Base-by-base conservation (phyloP, 2,113 vertebrate species). In the Thryonomys swinderianus region DNA sequence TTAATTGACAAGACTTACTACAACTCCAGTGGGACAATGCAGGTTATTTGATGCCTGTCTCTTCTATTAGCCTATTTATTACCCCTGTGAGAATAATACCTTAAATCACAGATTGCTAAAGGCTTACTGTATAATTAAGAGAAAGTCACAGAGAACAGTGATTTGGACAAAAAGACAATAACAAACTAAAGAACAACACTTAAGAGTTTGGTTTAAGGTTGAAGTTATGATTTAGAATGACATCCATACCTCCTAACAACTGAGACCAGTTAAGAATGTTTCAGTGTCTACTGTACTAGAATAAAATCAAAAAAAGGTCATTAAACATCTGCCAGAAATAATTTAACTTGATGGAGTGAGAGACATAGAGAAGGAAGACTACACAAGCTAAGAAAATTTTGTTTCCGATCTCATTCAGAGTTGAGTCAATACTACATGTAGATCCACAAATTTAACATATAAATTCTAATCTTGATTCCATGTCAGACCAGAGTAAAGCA, bases 391-490 rank as follows among this genome's bases (percentile, higher is more conserved):
- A 76, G 32, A n/a, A 32, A 23, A 40, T 21, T 48, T 85, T 25
- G 2, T 30, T 81, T 76, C 64, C 64, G 45, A 9, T 16, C 7
- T 59, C 21, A 27, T 37, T 32, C 0, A 51, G 1, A 42, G 21
- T 53, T 66, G 21, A 55, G 7, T 40, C 12, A 32, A 2, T n/a
- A 40, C 23, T 59, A 18, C 37, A 76, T 16, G 45, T 20, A 53
- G 62, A 93, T 7, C 30, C 34, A 48, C 17, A 64, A 13, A 76
- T 5, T 55, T 25, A 83, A 86, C 18, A 6, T 34, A 74, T 21
- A n/a, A 67, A 84, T 61, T 85, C 40, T 85, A 85, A 95, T 73
- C 7, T 62, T 51, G n/a, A 67, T 76, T 80, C 83, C 57, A n/a
- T 57, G 2, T 95, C 48, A 78, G 30, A 62, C 3, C 59, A 79